A percentile compares a stretch with the other conserved stretches of the same genome.
phyloP scores from a whole-genome alignment of 2,797 vertebrate genomes.

The Notolabrus celidotus region DNA sequence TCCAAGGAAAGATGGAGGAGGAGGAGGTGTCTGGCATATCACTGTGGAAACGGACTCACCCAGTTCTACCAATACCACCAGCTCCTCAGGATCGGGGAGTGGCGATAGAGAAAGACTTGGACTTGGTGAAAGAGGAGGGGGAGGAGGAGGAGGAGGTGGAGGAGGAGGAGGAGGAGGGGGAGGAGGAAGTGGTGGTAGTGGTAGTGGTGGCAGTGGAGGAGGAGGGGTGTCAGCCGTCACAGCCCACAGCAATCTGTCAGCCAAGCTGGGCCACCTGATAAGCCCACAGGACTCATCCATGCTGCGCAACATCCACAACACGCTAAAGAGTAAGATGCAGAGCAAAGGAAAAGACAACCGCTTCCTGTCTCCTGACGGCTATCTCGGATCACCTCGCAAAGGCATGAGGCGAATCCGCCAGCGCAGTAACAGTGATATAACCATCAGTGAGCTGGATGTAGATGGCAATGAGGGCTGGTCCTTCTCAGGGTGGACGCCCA shows the following conservation, averaged over 20 bases:
- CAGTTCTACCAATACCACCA: constrained; percentile 81
- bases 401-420: constrained; percentile 97
- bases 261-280: constrained; percentile 94
- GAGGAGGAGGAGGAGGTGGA: constrained; percentile 41
- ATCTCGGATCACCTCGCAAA: constrained; percentile 94
- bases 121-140: constrained; percentile 23
- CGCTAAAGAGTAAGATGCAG: constrained; percentile 95
- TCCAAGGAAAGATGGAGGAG: constrained; percentile 92
- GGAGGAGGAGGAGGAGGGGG: constrained; percentile 27
- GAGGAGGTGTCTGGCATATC: constrained; percentile 86
- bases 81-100: constrained; percentile 79
- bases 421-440: constrained; percentile 98
- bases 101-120: constrained; percentile 77
- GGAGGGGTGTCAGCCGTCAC: constrained; percentile 78
- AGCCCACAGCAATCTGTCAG: constrained; percentile 95
- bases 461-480: constrained; percentile 96
- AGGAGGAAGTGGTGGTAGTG: constrained; percentile 38
- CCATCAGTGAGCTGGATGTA: constrained; percentile 96
- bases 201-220: constrained; percentile 54
- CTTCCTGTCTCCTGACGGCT: constrained; percentile 96
- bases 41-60: constrained; percentile 87
- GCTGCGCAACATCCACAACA: constrained; percentile 98
- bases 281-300: constrained; percentile 96
- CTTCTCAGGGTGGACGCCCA: constrained; percentile 94
- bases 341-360: constrained; percentile 93